phyloP scores from a whole-genome alignment of 2,113 vertebrate species.

The Halichoeres trimaculatus region DNA sequence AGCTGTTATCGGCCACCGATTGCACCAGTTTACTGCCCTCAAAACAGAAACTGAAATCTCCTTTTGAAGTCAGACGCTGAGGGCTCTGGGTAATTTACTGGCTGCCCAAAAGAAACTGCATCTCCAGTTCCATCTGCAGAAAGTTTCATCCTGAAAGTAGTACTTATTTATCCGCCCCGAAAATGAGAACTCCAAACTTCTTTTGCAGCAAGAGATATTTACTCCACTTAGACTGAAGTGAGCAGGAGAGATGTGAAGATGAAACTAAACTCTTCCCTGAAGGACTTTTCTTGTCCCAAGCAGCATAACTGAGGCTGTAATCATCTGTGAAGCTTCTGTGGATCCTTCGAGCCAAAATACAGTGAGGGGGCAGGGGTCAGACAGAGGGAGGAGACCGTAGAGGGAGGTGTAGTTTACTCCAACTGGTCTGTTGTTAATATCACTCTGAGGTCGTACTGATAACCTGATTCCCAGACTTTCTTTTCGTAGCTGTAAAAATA shows the following conservation, averaged over 20 bases:
- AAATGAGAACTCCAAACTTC: neutral
- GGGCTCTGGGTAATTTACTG: neutral
- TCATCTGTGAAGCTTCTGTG: neutral
- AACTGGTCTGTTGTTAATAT: neutral
- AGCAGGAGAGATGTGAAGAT: neutral
- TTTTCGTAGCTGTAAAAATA: no score
- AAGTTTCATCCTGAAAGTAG: neutral
- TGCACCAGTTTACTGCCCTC: neutral
- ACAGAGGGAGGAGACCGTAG: neutral
- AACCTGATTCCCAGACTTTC: no score
- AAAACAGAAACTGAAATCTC: neutral
- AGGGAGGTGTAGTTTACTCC: neutral
- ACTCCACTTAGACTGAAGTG: neutral
- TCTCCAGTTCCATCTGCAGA: neutral
- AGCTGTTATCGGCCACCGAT: neutral
- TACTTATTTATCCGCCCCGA: conserved; percentile 1
- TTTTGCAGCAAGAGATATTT: neutral
- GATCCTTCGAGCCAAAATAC: neutral
- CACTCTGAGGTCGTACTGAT: no score
- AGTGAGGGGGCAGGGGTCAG: neutral
- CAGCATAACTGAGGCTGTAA: neutral
- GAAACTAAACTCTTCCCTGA: neutral
- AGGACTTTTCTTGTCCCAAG: neutral
- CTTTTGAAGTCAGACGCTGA: conserved; percentile 5
- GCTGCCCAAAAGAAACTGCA: neutral